Conservation (phyloP, 2,113 vertebrate species). For the Heloderma charlesbogerti region DNA sequence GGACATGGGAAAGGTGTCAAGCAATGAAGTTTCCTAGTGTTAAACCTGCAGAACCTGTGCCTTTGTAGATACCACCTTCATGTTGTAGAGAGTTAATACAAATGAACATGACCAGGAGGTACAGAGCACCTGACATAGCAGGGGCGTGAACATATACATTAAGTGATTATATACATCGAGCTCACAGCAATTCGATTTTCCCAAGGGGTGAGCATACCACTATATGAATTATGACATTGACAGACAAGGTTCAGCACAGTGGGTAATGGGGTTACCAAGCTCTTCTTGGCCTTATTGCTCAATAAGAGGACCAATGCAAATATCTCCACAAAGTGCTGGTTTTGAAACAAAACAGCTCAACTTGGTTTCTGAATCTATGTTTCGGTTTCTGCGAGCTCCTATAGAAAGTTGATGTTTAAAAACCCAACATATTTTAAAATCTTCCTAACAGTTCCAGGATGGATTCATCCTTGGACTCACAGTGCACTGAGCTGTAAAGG, state of each 20-base stretch:
- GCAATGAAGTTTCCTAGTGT: not conserved
- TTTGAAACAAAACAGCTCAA: not conserved
- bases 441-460: not conserved
- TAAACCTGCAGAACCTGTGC: not conserved
- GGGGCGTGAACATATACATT: not conserved
- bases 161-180: not conserved
- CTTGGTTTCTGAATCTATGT: not conserved
- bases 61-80: not conserved
- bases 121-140: not conserved
- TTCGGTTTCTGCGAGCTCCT: not conserved
- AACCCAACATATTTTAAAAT: not conserved
- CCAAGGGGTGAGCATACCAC: not conserved
- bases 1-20: not conserved
- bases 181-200: not conserved
- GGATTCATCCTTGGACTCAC: not conserved
- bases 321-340: not conserved
- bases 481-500: constrained; percentile 8
- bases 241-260: not conserved
- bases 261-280: not conserved
- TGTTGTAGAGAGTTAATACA: not conserved
- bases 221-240: not conserved
- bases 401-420: not conserved
- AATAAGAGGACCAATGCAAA: not conserved
- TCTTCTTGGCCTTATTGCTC: not conserved
- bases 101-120: not conserved